Conservation (phyloP, 1,140 invertebrate genomes). For the Psix sp. region DNA sequence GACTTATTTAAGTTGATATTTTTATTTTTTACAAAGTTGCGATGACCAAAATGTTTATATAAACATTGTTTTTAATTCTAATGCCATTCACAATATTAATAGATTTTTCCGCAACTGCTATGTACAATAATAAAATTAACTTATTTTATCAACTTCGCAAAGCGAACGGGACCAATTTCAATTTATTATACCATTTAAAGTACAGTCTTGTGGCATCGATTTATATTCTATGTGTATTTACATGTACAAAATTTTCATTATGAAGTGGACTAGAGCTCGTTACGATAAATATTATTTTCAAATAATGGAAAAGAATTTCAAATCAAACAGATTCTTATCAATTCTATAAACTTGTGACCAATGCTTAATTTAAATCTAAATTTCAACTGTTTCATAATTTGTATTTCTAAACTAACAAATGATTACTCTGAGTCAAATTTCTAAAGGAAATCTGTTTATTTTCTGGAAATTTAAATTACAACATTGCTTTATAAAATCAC, state of each 20-base stretch:
- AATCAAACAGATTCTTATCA: conserved; percentile 5
- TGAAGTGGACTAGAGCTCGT: conserved; percentile 31
- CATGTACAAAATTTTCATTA: conserved; percentile 27
- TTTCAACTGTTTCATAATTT: too few relatives aligned
- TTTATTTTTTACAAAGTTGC: too few relatives aligned
- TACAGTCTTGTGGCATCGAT: conserved; percentile 30
- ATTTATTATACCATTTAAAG: conserved; percentile 19
- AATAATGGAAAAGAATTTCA: conserved; percentile 4
- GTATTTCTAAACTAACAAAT: too few relatives aligned
- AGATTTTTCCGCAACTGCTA: conserved; percentile 7
- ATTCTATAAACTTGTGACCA: too few relatives aligned
- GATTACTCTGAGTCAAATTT: too few relatives aligned
- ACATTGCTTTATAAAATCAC: too few relatives aligned
- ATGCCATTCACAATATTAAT: not conserved
- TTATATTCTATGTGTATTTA: conserved; percentile 16
- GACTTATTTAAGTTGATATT: too few relatives aligned
- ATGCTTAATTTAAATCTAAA: too few relatives aligned
- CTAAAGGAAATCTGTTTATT: too few relatives aligned
- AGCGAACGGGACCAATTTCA: conserved; percentile 12
- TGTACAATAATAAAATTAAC: conserved; percentile 33
- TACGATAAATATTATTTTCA: not conserved
- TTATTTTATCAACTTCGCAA: conserved; percentile 15
- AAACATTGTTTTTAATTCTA: conserved; percentile 17
- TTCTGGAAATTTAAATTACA: too few relatives aligned
- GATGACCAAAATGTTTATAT: conserved; percentile 6